These are phyloP conservation scores for Phrynocephalus vlangalii DNA, from an alignment of 2,797 vertebrate genomes.

Conservation along the genomic window DNA sequence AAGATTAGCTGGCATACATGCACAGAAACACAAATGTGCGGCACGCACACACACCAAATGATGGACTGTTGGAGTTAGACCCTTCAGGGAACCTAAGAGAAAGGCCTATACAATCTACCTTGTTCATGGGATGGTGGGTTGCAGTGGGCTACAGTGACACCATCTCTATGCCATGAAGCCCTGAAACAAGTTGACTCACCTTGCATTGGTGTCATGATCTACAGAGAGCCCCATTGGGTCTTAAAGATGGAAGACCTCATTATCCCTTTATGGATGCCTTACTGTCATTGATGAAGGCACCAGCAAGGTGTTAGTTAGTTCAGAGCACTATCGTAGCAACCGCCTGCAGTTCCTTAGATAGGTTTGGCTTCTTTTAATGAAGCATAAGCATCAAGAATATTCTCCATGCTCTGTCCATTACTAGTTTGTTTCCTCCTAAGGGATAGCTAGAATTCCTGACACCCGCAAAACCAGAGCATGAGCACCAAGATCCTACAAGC, in stretches of 20 bases:
- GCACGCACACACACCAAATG: neutral
- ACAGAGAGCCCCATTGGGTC: too few species aligned
- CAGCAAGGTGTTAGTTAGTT: too few species aligned
- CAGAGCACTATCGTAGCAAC: too few species aligned
- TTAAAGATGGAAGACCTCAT: neutral
- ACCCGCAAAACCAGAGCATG: neutral
- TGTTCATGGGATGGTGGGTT: neutral
- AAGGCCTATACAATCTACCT: neutral
- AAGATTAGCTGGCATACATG: too few species aligned
- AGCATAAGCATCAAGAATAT: neutral
- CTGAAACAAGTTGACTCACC: neutral
- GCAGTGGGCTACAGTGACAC: too few species aligned
- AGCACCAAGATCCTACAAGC: neutral
- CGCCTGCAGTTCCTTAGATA: too few species aligned
- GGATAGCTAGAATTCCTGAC: too few species aligned
- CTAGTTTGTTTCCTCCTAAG: neutral
- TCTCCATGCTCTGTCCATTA: neutral
- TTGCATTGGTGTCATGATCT: neutral
- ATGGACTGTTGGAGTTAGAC: neutral
- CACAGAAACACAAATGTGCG: too few species aligned
- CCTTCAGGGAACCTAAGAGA: neutral
- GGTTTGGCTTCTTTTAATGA: too few species aligned
- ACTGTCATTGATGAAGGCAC: neutral
- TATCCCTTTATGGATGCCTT: neutral
- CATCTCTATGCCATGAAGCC: too few species aligned